Evolutionary conservation across 2,113 vertebrate genomes (phyloP), one percentile per base, ranked within the genome.

Genomic region (Mesitornis unicolor): DNA sequence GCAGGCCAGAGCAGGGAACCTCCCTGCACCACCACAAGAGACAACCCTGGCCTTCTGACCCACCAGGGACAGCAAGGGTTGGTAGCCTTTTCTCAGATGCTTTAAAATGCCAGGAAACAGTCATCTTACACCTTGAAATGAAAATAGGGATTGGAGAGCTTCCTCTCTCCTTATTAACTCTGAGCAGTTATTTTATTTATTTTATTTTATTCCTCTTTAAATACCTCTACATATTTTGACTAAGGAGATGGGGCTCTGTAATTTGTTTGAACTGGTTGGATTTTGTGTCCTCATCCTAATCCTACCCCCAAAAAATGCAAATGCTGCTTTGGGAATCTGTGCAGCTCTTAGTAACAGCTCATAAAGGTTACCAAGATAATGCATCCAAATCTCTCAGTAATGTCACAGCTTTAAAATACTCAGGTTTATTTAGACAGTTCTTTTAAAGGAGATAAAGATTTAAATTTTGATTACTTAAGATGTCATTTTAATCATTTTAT

Each of bases 301-400:
- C 38, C 84, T 88, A 33, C 51, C 68, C 53, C 43, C 63, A 59
- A 48, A n/a, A 61, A 87, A 84, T 83, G 42, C 6, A 86, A 43
- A 76, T n/a, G 45, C 54, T 87, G 69, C 84, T 74, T 19, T 74
- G n/a, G 84, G 73, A 94, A 56, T 53, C 33, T 53, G 36, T 47
- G 47, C 45, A 93, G 89, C 59, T 90, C 87, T 79, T 73, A 92
- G 60, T 2, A 24, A 68, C 74, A 65, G 73, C 80, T 95, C 82
- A 64, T 48, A 91, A 83, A 68, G 63, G 95, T 77, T 90, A 89
- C 85, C 56, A 22, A 57, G 89, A 93, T 93, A 97, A 96, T 28
- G 45, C 90, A 87, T 70, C 94, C 79, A 80, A 91, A 97, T 89
- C 95, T 51, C 28, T 87, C 71, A 47, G 75, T 64, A 89, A 93